phyloP scores from a whole-genome alignment of 2,113 vertebrate genomes.

The Vidua macroura region DNA sequence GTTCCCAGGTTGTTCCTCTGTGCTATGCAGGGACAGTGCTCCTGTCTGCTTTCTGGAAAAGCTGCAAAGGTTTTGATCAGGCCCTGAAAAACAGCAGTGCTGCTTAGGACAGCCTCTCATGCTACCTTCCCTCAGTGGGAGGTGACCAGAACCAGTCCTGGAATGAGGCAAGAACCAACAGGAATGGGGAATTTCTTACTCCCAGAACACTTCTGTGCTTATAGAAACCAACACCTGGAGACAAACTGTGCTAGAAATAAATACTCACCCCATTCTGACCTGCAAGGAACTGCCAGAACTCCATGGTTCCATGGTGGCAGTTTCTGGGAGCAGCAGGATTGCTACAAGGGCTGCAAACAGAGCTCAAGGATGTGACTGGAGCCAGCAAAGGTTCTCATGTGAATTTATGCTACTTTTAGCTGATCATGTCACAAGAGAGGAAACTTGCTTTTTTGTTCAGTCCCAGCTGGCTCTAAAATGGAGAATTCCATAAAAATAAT shows the following conservation, averaged over 20 bases:
- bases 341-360: neutral
- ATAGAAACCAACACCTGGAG: neutral
- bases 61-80: neutral
- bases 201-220: neutral
- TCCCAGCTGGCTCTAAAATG: neutral
- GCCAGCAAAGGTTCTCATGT: neutral
- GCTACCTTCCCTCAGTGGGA: neutral
- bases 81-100: neutral
- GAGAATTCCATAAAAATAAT: neutral
- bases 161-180: neutral
- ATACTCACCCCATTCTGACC: neutral
- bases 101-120: neutral
- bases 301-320: neutral
- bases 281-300: neutral
- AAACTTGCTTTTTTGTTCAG: neutral
- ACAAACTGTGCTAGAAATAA: neutral
- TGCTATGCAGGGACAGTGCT: fast-evolving
- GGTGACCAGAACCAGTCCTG: neutral
- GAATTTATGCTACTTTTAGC: neutral
- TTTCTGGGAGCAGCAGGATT: neutral
- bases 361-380: neutral
- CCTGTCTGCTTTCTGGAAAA: neutral
- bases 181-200: neutral
- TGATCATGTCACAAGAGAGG: neutral
- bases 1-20: fast-evolving